A percentile compares a stretch with the other conserved stretches of the same genome.
Evolutionary conservation across 1,140 invertebrate species (phyloP).

Genomic region (Grapholita molesta): DNA sequence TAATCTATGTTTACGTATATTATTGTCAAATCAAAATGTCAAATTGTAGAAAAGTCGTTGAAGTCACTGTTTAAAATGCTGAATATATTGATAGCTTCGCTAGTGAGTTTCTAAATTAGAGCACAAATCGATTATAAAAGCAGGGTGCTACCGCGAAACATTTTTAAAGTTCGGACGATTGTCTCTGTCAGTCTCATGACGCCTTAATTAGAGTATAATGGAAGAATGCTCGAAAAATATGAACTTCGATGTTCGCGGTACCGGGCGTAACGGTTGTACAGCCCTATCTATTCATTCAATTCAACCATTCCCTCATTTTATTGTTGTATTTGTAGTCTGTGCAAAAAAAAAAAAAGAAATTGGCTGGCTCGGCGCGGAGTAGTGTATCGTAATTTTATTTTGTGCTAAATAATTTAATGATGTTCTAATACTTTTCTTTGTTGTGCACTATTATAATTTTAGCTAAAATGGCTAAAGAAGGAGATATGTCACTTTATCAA

Average conservation of each 20-base stretch:
- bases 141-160: neutral
- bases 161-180: neutral
- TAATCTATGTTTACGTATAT: neutral
- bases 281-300: neutral
- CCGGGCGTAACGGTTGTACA: neutral
- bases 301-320: neutral
- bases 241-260: no score
- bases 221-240: no score
- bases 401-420: neutral
- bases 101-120: neutral
- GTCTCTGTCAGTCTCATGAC: no score
- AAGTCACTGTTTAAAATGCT: neutral
- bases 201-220: no score
- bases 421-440: neutral
- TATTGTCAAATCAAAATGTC: neutral
- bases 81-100: no score
- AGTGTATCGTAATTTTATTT: neutral
- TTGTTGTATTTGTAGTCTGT: neutral
- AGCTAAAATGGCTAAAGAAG: conserved; percentile 64
- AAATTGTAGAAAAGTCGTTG: neutral
- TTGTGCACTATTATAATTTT: neutral
- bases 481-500: conserved; percentile 70
- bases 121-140: neutral
- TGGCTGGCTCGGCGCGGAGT: neutral
- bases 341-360: neutral